Evolutionary conservation across 2,888 invertebrate genomes (phyloP).

Genomic region (Epinotia nisella): DNA sequence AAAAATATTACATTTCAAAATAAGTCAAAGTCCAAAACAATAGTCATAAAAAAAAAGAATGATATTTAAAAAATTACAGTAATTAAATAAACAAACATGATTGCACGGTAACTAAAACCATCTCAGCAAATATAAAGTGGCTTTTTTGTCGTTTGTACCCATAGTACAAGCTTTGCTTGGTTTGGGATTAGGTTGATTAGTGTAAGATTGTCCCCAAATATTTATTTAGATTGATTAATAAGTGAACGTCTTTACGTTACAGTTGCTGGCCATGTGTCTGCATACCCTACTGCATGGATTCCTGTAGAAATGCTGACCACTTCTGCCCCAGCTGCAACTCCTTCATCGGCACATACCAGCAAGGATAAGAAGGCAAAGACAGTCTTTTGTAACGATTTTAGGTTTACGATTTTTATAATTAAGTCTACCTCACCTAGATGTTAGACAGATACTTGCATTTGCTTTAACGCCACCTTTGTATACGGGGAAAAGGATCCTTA

Average conservation of each 20-base stretch:
- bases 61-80: too few relatives aligned
- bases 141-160: too few relatives aligned
- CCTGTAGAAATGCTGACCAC: constrained; percentile 84
- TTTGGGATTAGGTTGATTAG: too few relatives aligned
- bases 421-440: constrained; percentile 16
- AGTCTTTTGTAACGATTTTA: constrained; percentile 1
- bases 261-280: constrained; percentile 85
- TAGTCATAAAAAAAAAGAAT: too few relatives aligned
- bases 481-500: not conserved
- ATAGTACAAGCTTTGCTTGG: too few relatives aligned
- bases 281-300: constrained; percentile 84
- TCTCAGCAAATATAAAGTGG: too few relatives aligned
- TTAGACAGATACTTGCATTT: not conserved
- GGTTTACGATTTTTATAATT: not conserved
- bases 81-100: too few relatives aligned
- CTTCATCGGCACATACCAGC: constrained; percentile 82
- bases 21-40: too few relatives aligned
- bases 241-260: constrained; percentile 50
- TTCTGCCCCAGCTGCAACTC: constrained; percentile 85
- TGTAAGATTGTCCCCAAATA: too few relatives aligned
- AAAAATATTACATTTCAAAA: too few relatives aligned
- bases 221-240: too few relatives aligned
- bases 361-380: constrained; percentile 51
- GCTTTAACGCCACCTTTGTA: not conserved
- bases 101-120: too few relatives aligned